A percentile compares a stretch with the other conserved stretches of the same genome.
These are phyloP conservation scores for Spialia ferax DNA, from an alignment of 2,888 invertebrate species.

Conservation along the genomic window DNA sequence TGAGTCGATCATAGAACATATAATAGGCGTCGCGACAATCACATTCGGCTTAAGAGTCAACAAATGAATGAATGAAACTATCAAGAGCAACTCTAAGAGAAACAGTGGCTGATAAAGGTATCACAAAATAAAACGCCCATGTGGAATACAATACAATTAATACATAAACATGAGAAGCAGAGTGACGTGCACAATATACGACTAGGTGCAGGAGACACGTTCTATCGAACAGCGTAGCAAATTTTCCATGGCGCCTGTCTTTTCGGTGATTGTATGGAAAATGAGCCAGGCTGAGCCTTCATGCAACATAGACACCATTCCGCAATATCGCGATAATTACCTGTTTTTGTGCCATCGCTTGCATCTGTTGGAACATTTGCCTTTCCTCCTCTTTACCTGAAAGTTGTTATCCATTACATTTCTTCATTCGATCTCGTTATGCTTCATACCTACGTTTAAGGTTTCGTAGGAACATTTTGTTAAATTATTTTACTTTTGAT, in stretches of 20 bases:
- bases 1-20: slow-evolving; percentile 54
- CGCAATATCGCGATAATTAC: slow-evolving; percentile 81
- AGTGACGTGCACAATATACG: slow-evolving; percentile 75
- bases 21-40: slow-evolving; percentile 76
- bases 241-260: slow-evolving; percentile 54
- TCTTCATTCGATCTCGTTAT: slow-evolving; percentile 40
- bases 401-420: slow-evolving; percentile 58
- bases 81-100: slow-evolving; percentile 84
- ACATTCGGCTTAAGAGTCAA: slow-evolving; percentile 73
- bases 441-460: slow-evolving; percentile 2
- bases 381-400: slow-evolving; percentile 98
- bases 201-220: slow-evolving; percentile 66
- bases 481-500: slow-evolving; percentile 7
- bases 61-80: slow-evolving; percentile 84
- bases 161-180: slow-evolving; percentile 73
- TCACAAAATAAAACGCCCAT: slow-evolving; percentile 87
- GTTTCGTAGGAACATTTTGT: slow-evolving; percentile 14
- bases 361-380: slow-evolving; percentile 98
- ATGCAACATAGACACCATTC: slow-evolving; percentile 59
- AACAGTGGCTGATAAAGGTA: slow-evolving; percentile 85
- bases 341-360: slow-evolving; percentile 98
- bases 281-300: slow-evolving; percentile 45
- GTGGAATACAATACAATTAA: slow-evolving; percentile 68
- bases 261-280: slow-evolving; percentile 39
- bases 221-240: slow-evolving; percentile 56